A percentile compares a stretch with the other conserved stretches of the same genome.
phyloP scores from a whole-genome alignment of 2,113 vertebrate species.

The Dipodomys spectabilis region DNA sequence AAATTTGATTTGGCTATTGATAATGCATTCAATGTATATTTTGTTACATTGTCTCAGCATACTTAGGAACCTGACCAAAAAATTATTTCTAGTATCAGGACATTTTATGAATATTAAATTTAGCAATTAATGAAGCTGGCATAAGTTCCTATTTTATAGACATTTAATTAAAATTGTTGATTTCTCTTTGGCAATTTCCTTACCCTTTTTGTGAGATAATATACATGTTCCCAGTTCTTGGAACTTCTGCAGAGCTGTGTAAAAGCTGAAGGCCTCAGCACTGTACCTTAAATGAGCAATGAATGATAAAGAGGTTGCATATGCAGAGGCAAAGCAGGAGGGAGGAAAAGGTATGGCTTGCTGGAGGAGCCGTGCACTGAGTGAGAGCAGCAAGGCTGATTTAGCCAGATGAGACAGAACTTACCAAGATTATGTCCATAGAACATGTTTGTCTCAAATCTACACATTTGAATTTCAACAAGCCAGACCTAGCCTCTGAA shows the following conservation, averaged over 20 bases:
- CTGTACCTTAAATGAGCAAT: neutral
- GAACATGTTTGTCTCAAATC: neutral
- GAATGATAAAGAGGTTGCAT: neutral
- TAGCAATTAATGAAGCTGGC: constrained; percentile 22
- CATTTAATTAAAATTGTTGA: constrained; percentile 42
- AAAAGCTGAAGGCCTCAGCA: neutral
- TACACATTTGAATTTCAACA: neutral
- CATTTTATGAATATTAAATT: constrained; percentile 40
- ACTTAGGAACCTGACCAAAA: neutral
- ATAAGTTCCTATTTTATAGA: neutral
- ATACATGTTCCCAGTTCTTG: neutral
- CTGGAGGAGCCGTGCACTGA: neutral
- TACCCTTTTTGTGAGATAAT: constrained; percentile 15
- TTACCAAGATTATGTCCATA: neutral
- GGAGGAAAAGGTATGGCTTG: neutral
- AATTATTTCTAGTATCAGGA: constrained; percentile 5
- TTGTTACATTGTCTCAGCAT: constrained; percentile 28
- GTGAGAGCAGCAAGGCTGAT: neutral
- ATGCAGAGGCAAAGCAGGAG: neutral
- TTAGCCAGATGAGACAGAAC: neutral
- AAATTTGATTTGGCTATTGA: constrained; percentile 29
- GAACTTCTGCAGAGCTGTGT: constrained; percentile 14
- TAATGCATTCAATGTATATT: neutral
- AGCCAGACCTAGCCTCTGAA: neutral
- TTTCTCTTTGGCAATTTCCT: constrained; percentile 14